Evolutionary conservation across 2,888 invertebrate genomes (phyloP).

Genomic region (Hirtodrosophila trivittata): DNA sequence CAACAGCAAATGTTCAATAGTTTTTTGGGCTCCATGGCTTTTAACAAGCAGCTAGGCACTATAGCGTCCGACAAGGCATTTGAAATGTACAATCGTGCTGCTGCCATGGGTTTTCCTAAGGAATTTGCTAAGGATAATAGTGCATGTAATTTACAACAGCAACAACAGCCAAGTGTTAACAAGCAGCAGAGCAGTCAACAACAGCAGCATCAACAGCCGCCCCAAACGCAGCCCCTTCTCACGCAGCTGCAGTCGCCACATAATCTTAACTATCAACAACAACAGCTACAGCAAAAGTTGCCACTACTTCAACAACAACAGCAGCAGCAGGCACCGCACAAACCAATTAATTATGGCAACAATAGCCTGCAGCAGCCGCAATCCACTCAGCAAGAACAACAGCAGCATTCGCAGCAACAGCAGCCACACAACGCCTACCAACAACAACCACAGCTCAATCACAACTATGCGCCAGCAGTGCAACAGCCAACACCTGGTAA

Average conservation of each 20-base stretch:
- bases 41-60: slow-evolving; percentile 80
- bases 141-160: slow-evolving; percentile 63
- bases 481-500: slow-evolving; percentile 54
- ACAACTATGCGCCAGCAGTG: slow-evolving; percentile 64
- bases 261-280: slow-evolving; percentile 53
- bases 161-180: slow-evolving; percentile 44
- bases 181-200: slow-evolving; percentile 53
- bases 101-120: slow-evolving; percentile 83
- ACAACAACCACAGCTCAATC: slow-evolving; percentile 54
- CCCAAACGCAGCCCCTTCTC: slow-evolving; percentile 66
- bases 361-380: slow-evolving; percentile 38
- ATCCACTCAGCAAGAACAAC: slow-evolving; percentile 39
- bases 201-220: slow-evolving; percentile 52
- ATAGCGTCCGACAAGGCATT: slow-evolving; percentile 83
- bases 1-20: slow-evolving; percentile 83
- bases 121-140: slow-evolving; percentile 78
- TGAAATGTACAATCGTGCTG: slow-evolving; percentile 84
- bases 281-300: slow-evolving; percentile 38
- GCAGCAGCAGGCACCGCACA: slow-evolving; percentile 56
- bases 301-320: slow-evolving; percentile 40
- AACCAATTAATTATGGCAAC: slow-evolving; percentile 47
- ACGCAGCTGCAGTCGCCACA: slow-evolving; percentile 57
- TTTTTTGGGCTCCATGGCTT: slow-evolving; percentile 82
- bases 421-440: slow-evolving; percentile 45
- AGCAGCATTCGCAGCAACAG: slow-evolving; percentile 35